A percentile compares a stretch with the other conserved stretches of the same genome.
phyloP scores from a whole-genome alignment of 2,113 vertebrate genomes.

The Cyprichromis sp. region DNA sequence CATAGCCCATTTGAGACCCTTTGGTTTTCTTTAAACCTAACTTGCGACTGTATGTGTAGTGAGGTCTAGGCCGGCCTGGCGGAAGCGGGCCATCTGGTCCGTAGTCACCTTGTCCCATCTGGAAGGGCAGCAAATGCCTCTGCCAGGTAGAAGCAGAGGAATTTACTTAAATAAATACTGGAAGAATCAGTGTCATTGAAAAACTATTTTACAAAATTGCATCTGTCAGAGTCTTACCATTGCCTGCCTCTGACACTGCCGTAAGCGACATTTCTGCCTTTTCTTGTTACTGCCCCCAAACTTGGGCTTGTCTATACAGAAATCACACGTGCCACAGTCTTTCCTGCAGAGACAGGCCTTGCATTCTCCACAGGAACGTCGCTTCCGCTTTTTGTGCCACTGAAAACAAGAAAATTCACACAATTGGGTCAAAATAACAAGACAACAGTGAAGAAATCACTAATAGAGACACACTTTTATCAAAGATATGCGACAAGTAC shows the following conservation, averaged over 20 bases:
- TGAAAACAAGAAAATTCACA: background rate
- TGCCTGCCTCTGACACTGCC: slow-evolving; percentile 82
- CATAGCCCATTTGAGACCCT: background rate
- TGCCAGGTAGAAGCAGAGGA: slow-evolving; percentile 34
- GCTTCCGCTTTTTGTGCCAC: slow-evolving; percentile 66
- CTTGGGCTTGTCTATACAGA: slow-evolving; percentile 86
- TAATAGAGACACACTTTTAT: background rate
- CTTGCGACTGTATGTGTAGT: slow-evolving; percentile 60
- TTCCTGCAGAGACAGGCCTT: slow-evolving; percentile 76
- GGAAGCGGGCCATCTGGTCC: slow-evolving; percentile 8
- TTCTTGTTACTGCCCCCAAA: slow-evolving; percentile 88
- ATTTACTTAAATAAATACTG: background rate
- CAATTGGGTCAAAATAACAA: background rate
- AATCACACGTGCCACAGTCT: slow-evolving; percentile 85
- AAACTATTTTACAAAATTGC: background rate
- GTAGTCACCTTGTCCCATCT: slow-evolving; percentile 43
- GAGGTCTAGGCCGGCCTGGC: slow-evolving; percentile 44
- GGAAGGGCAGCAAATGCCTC: slow-evolving; percentile 72
- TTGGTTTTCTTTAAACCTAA: slow-evolving; percentile 9
- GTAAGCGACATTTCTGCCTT: slow-evolving; percentile 84
- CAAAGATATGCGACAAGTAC: fast-evolving
- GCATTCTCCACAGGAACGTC: slow-evolving; percentile 80
- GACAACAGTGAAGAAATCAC: background rate
- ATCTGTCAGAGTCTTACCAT: slow-evolving; percentile 65
- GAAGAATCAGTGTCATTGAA: background rate